Percentiles rank a stretch among this genome's conserved stretches.
These are phyloP conservation scores for Corythornis vintsioides DNA, from an alignment of 2,113 vertebrate species.

Conservation along the genomic window DNA sequence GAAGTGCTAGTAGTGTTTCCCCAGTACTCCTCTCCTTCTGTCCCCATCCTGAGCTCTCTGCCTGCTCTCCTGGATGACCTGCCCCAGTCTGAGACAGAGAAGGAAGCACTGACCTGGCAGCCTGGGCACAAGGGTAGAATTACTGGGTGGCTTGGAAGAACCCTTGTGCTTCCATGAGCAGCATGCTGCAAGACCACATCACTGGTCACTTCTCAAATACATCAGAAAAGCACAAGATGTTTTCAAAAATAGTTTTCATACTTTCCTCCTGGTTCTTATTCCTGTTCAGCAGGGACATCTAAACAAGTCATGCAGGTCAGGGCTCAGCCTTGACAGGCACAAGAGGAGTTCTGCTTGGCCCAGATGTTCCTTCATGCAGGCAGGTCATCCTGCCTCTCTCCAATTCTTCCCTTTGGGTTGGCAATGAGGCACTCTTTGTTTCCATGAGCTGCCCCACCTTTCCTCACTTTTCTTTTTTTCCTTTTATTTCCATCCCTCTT, in stretches of 20 bases:
- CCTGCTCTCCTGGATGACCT: not conserved
- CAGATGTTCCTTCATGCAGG: not conserved
- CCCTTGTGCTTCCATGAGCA: fast-evolving
- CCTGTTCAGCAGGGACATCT: not conserved
- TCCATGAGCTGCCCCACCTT: not conserved
- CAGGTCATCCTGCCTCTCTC: not conserved
- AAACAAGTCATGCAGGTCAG: not conserved
- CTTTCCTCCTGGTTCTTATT: not conserved
- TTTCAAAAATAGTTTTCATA: not conserved
- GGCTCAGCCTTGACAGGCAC: not conserved
- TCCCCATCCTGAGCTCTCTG: not conserved
- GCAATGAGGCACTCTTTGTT: not conserved
- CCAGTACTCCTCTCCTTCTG: not conserved
- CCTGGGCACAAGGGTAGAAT: not conserved
- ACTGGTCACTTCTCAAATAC: not conserved
- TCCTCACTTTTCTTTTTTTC: not conserved
- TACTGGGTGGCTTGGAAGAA: not conserved
- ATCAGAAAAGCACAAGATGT: not conserved
- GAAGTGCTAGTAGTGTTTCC: not conserved
- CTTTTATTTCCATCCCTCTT: not conserved
- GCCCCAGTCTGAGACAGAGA: not conserved
- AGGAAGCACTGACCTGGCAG: not conserved
- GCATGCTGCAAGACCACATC: fast-evolving
- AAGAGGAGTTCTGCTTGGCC: not conserved
- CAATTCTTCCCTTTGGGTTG: not conserved